Base-by-base conservation (phyloP, 2,888 invertebrate genomes). In the Protophormia terraenovae region DNA sequence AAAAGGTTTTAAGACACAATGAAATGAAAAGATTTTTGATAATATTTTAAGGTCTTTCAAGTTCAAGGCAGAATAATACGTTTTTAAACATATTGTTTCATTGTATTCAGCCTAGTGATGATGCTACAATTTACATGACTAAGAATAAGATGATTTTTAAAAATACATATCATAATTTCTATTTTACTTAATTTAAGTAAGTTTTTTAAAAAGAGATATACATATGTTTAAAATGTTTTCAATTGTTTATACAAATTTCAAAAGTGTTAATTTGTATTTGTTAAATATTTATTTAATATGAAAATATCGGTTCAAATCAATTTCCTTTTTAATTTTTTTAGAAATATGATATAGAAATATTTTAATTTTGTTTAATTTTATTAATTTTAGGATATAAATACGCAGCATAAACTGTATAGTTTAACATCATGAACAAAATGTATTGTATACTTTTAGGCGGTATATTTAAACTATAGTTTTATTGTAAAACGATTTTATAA, bases 41-140 rank as follows among this genome's bases (percentile, higher is more conserved):
- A 89, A 89, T 88, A 86, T 47, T n/a, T n/a, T 12, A 87, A 88
- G 88, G 89, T 89, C 89, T 85, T 80, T 60, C 84, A 89, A 90
- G 90, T 88, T 90, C 91, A 90, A 90, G 87, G 87, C 87, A 82
- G 60, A 22, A 47, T 47, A 50, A 8, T 80, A 50, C 27, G 41
- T 47, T 60, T 41, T 32, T 73, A 62, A 32, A 5, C 19, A 69
- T 14, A 71, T 45, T 41, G 4, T 41, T 22, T 69, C 32, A 29
- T 69, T 27, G 1, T 50, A 29, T 50, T 3, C 3, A 19, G 4
- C 0, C 0, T 4, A 3, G 22, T 19, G 1, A 14, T 60, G 5
- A 29, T 29, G 12, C 22, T 29, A 27, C 2, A 41, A 72, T 6
- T 47, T 35, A 8, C 22, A 50, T 50, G 22, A 50, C 16, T 50